Base-by-base conservation (phyloP, 2,113 vertebrate species). In the Talpa occidentalis region DNA sequence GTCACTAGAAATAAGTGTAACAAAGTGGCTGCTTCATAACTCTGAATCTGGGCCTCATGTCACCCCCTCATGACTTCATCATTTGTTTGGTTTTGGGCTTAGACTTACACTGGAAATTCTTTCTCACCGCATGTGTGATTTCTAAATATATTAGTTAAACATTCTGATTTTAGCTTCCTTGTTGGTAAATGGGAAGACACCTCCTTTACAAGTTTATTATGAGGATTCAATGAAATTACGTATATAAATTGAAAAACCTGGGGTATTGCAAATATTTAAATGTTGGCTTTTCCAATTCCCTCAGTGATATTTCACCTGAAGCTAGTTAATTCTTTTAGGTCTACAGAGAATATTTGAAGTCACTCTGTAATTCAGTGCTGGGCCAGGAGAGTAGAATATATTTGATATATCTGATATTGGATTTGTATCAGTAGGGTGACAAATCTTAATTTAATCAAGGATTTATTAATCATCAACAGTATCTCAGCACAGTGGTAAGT, bases 111-210 rank as follows among this genome's bases (percentile, higher is more conserved):
- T 64, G 1, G 35, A 79, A 82, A 90, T 52, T 77, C 32, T 87
- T 89, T 81, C 32, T 86, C 17, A 67, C 21, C 10, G 67, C 52
- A 1, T 73, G 2, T 92, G 62, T 72, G 49, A 79, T 76, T 93
- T 86, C 67, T 64, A 80, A 91, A 59, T 72, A 62, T n/a, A n/a
- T 82, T 89, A 67, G n/a, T 37, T 77, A 79, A 92, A 76, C 22
- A 78, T n/a, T 52, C 66, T 92, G 59, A 66, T 80, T 83, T 90
- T 35, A 86, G 76, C n/a, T 84, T 93, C 54, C 32, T 90, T 44
- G 1, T 40, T 76, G 15, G 32, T 78, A 70, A 88, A 30, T 37
- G 21, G 6, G 30, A 6, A 47, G 80, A 47, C 30, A 37, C 12
- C 35, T 72, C 35, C 2, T 74, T 62, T 56, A 32, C 21, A 54